Conservation (phyloP, 2,113 vertebrate genomes). For the Cisticola juncidis region DNA sequence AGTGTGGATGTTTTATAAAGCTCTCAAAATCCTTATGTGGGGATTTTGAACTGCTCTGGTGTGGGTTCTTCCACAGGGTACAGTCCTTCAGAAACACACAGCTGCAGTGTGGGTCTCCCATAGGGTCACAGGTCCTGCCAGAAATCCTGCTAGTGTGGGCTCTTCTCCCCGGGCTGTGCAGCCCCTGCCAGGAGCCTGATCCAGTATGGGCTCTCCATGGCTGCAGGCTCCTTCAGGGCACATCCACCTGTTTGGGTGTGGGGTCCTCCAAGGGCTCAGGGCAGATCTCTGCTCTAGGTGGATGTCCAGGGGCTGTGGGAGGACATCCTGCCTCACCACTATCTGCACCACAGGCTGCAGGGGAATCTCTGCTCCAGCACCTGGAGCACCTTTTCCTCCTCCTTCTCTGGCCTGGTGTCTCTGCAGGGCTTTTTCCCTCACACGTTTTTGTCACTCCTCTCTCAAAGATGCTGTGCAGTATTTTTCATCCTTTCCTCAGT, state of each 20-base stretch:
- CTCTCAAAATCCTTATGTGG: not conserved
- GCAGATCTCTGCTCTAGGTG: not conserved
- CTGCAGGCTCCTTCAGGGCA: not conserved
- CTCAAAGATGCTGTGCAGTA: not conserved
- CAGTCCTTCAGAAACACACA: not conserved
- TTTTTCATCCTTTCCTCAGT: not conserved
- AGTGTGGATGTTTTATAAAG: not conserved
- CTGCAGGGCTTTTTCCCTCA: not conserved
- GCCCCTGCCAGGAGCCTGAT: not conserved
- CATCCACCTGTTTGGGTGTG: too few species aligned
- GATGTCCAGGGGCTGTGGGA: not conserved
- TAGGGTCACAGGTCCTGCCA: not conserved
- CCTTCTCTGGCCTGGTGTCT: not conserved
- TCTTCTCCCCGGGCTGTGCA: not conserved
- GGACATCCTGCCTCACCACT: not conserved
- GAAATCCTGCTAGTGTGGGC: not conserved
- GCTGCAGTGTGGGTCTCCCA: not conserved
- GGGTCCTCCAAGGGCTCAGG: not conserved
- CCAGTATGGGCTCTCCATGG: fast-evolving
- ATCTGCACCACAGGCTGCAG: not conserved
- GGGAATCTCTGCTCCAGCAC: not conserved
- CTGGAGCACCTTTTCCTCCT: not conserved
- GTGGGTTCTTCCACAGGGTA: not conserved
- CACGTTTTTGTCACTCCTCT: not conserved
- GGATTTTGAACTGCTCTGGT: not conserved